phyloP scores from a whole-genome alignment of 1,140 invertebrate genomes.

The Cepaea nemoralis region DNA sequence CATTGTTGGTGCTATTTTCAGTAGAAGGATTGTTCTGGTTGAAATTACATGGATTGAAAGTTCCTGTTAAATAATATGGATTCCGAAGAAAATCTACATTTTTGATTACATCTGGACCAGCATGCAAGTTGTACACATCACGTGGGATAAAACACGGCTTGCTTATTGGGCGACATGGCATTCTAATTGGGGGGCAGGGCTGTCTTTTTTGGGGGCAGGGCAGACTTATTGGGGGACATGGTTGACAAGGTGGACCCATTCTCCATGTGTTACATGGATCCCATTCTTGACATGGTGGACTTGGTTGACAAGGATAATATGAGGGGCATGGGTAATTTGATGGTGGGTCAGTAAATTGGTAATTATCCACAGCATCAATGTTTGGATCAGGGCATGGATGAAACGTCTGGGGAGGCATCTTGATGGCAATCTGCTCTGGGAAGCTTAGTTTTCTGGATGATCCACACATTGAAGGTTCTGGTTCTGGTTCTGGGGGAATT shows the following conservation, averaged over 20 bases:
- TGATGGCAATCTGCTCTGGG: background rate
- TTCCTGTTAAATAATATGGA: background rate
- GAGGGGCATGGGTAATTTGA: background rate
- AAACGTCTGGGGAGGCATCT: background rate
- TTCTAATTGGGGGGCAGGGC: background rate
- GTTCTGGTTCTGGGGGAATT: no score
- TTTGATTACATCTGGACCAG: background rate
- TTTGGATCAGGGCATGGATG: background rate
- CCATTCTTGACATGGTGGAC: background rate
- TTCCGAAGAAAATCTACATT: background rate
- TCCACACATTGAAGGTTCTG: background rate
- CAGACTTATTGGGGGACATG: background rate
- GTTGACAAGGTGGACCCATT: background rate
- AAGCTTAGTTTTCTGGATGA: background rate
- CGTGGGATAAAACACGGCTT: background rate
- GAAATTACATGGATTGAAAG: background rate
- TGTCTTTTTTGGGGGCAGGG: background rate
- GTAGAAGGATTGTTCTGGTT: slow-evolving; percentile 8
- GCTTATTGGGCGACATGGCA: no score
- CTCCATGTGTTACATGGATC: background rate
- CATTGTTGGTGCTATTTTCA: background rate
- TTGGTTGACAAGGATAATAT: background rate
- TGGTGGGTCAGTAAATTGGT: background rate
- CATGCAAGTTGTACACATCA: background rate
- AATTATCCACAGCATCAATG: background rate